A percentile compares a stretch with the other conserved stretches of the same genome.
These are phyloP conservation scores for Phainopepla nitens DNA, from an alignment of 2,113 vertebrate genomes.

Conservation along the genomic window DNA sequence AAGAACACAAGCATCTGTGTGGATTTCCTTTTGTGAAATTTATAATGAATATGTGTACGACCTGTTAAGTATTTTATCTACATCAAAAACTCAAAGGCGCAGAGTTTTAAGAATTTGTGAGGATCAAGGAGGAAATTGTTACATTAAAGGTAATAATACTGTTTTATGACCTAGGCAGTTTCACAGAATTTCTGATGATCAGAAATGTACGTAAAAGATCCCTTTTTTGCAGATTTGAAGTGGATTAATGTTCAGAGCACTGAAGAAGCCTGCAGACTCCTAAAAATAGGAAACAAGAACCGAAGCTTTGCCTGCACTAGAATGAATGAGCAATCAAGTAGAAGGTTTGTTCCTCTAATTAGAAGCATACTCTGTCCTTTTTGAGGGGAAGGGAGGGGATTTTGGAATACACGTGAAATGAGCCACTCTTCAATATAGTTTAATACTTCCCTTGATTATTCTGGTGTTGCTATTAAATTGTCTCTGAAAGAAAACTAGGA, in stretches of 20 bases:
- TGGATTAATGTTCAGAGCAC: constrained; percentile 82
- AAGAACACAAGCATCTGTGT: constrained; percentile 73
- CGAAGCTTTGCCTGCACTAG: constrained; percentile 84
- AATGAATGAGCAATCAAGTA: constrained; percentile 89
- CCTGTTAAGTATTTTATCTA: constrained; percentile 68
- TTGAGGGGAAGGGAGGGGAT: neutral
- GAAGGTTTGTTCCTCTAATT: constrained; percentile 75
- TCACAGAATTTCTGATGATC: neutral
- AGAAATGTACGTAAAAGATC: neutral
- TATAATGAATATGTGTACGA: constrained; percentile 90
- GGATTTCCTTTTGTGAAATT: constrained; percentile 89
- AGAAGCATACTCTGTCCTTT: neutral
- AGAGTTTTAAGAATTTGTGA: constrained; percentile 81
- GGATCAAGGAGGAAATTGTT: constrained; percentile 81
- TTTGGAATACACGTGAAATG: neutral
- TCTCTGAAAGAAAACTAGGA: neutral
- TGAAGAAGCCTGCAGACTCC: constrained; percentile 79
- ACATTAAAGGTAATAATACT: constrained; percentile 77
- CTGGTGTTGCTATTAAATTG: neutral
- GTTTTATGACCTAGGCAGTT: neutral
- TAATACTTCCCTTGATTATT: neutral
- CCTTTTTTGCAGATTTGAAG: constrained; percentile 75
- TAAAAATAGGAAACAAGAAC: constrained; percentile 86
- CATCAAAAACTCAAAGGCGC: constrained; percentile 76
- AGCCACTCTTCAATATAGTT: neutral